phyloP scores from a whole-genome alignment of 2,113 vertebrate species.

The Clarias batrachus region DNA sequence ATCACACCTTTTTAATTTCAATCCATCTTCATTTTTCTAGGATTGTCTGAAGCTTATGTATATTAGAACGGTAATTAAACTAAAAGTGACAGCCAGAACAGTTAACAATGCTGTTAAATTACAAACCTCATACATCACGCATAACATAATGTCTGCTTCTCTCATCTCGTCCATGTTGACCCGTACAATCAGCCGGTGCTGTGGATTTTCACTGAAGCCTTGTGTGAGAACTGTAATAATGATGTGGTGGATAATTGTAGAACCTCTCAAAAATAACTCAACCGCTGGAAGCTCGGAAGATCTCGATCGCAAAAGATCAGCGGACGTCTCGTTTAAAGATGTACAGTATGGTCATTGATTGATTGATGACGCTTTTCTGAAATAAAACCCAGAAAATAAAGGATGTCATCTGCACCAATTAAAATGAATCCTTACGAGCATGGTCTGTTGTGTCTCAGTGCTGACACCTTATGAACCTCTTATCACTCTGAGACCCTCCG shows the following conservation, averaged over 20 bases:
- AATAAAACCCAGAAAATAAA: neutral
- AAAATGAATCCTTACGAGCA: neutral
- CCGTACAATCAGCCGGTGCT: neutral
- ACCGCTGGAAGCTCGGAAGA: neutral
- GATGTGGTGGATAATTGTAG: neutral
- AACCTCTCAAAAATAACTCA: neutral
- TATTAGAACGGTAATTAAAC: neutral
- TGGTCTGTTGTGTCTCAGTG: neutral
- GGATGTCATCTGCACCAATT: neutral
- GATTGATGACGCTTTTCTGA: neutral
- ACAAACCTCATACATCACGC: neutral
- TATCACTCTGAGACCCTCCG: neutral
- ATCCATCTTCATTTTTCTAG: neutral
- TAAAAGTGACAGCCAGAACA: neutral
- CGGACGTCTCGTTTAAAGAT: neutral
- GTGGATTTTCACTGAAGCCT: neutral
- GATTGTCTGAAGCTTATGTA: neutral
- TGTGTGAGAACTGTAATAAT: neutral
- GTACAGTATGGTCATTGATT: neutral
- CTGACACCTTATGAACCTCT: neutral
- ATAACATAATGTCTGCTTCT: neutral
- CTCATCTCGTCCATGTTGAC: neutral
- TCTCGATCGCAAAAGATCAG: neutral
- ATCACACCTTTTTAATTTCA: neutral
- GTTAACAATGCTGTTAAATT: neutral